Evolutionary conservation across 1,140 invertebrate species (phyloP), one percentile per base, ranked within the genome.

Genomic region (Chrysoperla carnea): DNA sequence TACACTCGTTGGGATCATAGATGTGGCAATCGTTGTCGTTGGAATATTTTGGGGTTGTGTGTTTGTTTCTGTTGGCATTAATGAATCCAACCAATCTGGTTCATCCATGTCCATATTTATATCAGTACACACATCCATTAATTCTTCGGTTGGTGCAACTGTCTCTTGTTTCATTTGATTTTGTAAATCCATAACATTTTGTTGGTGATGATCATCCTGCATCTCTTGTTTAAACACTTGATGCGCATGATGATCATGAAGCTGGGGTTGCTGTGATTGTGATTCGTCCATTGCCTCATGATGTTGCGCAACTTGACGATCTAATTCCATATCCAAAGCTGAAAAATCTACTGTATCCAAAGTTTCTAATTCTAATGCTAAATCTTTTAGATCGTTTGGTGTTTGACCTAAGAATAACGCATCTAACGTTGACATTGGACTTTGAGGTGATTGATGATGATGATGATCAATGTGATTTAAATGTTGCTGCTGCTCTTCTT

Each of bases 101-200:
- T 74, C 72, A 48, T 84, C 79, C 58, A 81, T 79, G 49, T 80
- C 76, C 73, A 78, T 79, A 0, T 70, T 63, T 52, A 72, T 66
- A 23, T 39, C 38, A n/a, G 38, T 38, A 35, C 37, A 44, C 31
- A 36, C 15, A 23, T 15, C 14, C n/a, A 9, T 27, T 31, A 14
- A 33, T 38, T 39, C 29, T 33, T 39, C 14, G 37, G 9, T 33
- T n/a, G 15, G 15, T 6, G 11, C 29, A 11, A n/a, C 39, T 40
- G 28, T 5, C 29, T 9, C 12, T 9, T 14, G n/a, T 29, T 13
- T n/a, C 36, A 17, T 6, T 11, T 27, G 13, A 23, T 37, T n/a
- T 36, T 46, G 14, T 50, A 41, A 28, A 46, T 42, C 31, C 50
- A 52, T 28, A 5, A 23, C 17, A 23, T 23, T 23, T 50, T 52